phyloP scores from a whole-genome alignment of 2,113 vertebrate genomes.

The Rhadina sibilatrix region DNA sequence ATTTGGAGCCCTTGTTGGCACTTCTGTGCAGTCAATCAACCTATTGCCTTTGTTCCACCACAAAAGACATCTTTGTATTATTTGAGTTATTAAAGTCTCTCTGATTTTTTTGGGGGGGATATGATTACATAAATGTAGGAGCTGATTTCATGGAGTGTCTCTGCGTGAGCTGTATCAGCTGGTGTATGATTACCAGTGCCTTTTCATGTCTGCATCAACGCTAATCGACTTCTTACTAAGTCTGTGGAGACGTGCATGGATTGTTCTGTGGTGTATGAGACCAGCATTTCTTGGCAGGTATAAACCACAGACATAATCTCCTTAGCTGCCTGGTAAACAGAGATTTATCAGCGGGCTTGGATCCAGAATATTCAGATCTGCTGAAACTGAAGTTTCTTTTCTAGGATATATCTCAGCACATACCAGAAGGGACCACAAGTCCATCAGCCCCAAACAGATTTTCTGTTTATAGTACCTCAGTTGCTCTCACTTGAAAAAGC shows the following conservation, averaged over 20 bases:
- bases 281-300: background rate
- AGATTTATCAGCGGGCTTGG: background rate
- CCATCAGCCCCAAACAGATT: background rate
- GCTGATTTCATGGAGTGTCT: background rate
- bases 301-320: background rate
- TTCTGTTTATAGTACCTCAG: background rate
- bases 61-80: background rate
- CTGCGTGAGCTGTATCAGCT: background rate
- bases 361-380: background rate
- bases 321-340: background rate
- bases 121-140: background rate
- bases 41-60: background rate
- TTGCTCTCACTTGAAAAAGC: background rate
- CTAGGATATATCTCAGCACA: background rate
- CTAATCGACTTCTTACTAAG: background rate
- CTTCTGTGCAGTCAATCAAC: background rate
- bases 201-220: background rate
- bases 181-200: background rate
- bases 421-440: background rate
- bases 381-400: background rate
- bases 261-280: background rate
- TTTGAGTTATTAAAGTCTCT: background rate
- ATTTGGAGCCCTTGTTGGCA: background rate
- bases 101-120: accelerated
- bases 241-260: background rate